Evolutionary conservation across 2,113 vertebrate species (phyloP).

Genomic region (Rhizomys pruinosus): DNA sequence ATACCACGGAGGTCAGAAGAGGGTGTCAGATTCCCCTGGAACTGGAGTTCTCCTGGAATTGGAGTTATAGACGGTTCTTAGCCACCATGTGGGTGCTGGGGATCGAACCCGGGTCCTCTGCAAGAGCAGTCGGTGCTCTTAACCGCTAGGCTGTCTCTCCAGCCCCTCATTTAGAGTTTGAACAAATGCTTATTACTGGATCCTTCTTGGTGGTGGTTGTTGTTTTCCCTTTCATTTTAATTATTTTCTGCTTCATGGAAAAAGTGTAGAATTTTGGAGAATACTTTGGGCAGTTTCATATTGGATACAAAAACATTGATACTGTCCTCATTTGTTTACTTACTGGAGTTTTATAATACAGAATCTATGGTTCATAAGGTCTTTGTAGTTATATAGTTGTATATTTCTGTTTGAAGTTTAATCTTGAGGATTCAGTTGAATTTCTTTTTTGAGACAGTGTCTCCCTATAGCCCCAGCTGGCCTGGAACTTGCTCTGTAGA

Average conservation of each 20-base stretch:
- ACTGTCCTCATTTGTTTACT: not conserved
- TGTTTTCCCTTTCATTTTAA: slow-evolving; percentile 6
- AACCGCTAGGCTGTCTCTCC: too few species aligned
- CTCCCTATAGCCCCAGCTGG: too few species aligned
- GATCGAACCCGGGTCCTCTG: too few species aligned
- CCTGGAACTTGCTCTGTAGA: too few species aligned
- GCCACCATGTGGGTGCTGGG: too few species aligned
- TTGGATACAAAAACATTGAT: not conserved
- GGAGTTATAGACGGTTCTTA: too few species aligned
- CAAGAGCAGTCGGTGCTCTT: too few species aligned
- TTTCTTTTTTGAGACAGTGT: too few species aligned
- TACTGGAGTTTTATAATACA: not conserved
- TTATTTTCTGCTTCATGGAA: not conserved
- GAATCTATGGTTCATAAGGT: not conserved
- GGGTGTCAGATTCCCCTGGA: too few species aligned
- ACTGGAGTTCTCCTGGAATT: too few species aligned
- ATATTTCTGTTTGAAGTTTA: not conserved
- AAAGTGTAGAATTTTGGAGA: not conserved
- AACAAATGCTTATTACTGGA: not conserved
- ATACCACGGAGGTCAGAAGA: too few species aligned
- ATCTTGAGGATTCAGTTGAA: not conserved
- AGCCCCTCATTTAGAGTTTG: too few species aligned
- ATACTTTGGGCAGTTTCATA: not conserved
- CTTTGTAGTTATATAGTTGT: not conserved
- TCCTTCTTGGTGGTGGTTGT: not conserved